Conservation (phyloP, 2,888 invertebrate species). For the Heliconius aoede region DNA sequence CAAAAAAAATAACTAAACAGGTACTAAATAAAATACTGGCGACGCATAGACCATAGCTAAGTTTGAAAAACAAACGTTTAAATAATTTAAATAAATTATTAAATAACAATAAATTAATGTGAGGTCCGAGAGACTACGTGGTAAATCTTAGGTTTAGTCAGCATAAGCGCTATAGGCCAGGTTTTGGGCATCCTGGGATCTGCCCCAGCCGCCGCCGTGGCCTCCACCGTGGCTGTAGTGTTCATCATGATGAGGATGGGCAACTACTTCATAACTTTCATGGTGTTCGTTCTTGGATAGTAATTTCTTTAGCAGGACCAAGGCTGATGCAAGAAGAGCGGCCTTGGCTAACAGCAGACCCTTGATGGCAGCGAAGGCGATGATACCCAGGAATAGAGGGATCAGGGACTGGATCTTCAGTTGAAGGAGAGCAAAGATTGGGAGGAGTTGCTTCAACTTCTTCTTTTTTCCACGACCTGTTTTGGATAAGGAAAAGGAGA, state of each 20-base stretch:
- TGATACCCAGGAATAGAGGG: constrained; percentile 88
- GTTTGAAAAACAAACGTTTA: constrained; percentile 51
- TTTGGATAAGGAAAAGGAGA: constrained; percentile 52
- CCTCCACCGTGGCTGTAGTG: constrained; percentile 82
- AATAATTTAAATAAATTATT: constrained; percentile 74
- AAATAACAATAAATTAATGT: constrained; percentile 75
- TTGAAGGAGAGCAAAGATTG: constrained; percentile 89
- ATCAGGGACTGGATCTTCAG: constrained; percentile 91
- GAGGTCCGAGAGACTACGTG: constrained; percentile 74
- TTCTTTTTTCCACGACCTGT: constrained; percentile 91
- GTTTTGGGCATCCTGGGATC: constrained; percentile 86
- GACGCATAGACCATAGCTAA: constrained; percentile 46
- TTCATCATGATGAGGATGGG: constrained; percentile 86
- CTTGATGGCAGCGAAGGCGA: constrained; percentile 92
- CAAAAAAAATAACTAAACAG: constrained; percentile 39
- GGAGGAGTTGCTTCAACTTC: constrained; percentile 89
- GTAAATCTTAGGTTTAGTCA: constrained; percentile 71
- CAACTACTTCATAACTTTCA: constrained; percentile 90
- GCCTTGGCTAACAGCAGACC: constrained; percentile 93
- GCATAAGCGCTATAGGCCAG: constrained; percentile 89
- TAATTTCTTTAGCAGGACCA: constrained; percentile 87
- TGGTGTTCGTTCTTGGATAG: constrained; percentile 86
- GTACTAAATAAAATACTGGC: constrained; percentile 49
- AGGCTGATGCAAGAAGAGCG: constrained; percentile 89
- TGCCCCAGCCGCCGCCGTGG: constrained; percentile 85